phyloP scores from a whole-genome alignment of 2,113 vertebrate species.

The Dendrocopos noguchii region DNA sequence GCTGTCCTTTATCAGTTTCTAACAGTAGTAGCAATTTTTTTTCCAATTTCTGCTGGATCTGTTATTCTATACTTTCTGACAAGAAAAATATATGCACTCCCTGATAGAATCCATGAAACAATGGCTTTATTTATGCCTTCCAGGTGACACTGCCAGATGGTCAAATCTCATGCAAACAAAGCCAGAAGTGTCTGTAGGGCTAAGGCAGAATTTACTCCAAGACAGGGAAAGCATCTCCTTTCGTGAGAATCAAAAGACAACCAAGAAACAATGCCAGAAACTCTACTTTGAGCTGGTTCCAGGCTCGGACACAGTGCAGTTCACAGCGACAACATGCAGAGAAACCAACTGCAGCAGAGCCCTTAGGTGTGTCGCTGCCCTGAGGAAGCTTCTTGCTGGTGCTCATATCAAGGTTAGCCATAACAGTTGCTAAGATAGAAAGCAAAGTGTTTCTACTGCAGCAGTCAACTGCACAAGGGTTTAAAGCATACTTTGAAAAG shows the following conservation, averaged over 20 bases:
- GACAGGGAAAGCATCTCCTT: not conserved
- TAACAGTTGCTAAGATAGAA: not conserved
- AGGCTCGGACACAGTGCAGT: not conserved
- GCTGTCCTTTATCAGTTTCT: not conserved
- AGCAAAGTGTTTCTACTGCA: not conserved
- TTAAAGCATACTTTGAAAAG: constrained; percentile 38
- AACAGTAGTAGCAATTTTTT: not conserved
- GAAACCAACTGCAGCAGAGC: not conserved
- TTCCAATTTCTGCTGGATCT: not conserved
- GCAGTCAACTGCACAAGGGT: not conserved
- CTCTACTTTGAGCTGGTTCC: not conserved
- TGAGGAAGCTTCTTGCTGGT: not conserved
- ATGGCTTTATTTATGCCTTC: constrained; percentile 50
- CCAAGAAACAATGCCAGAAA: not conserved
- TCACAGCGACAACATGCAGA: not conserved
- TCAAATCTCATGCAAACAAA: not conserved
- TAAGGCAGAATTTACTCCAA: not conserved
- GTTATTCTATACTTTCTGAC: constrained; percentile 21
- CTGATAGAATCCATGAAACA: not conserved
- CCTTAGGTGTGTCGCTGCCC: not conserved
- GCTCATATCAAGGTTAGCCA: not conserved
- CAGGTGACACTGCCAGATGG: constrained; percentile 42
- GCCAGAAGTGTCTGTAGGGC: not conserved
- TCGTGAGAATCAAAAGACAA: not conserved
- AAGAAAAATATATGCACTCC: not conserved